Base-by-base conservation (phyloP, 2,888 invertebrate species). In the Drosophila robusta region DNA sequence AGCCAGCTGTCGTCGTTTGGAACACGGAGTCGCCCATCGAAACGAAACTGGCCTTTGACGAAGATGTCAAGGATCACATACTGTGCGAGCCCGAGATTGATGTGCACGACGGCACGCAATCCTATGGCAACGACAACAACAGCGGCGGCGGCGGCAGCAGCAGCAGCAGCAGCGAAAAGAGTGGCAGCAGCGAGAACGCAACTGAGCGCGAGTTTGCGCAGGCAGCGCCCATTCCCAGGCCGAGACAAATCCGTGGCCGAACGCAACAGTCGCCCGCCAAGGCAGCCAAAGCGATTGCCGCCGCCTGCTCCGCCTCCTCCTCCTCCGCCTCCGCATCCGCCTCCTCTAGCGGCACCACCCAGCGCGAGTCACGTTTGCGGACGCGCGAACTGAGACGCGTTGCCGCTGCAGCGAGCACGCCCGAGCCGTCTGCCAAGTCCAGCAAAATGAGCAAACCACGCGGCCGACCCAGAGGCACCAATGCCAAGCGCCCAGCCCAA, bases 51-150 rank as follows among this genome's bases (percentile, higher is more conserved):
- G 57, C 50, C 12, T 70, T 83, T n/a, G 69, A 73, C 14, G 70
- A 80, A 3, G 78, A 79, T 39, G 42, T 74, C 9, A 90, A 90
- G 55, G 90, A 87, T 63, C 73, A 85, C n/a, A 75, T 90, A 52
- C 29, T 90, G 0, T 84, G 87, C 22, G 90, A 86, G 26, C 87
- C 87, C 0, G 89, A 89, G 36, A 90, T 89, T 6, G 87, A 89
- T 60, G 89, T 77, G 4, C 36, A 63, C 14, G 6, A 54, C 49
- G 45, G 47, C 24, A 29, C 18, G 41, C 29, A 70, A 45, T 18
- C 18, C 34, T 50, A 51, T 32, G 24, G 50, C 18, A 22, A 41
- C 4, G 46, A 29, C 22, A 38, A 38, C 16, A 56, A 49, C 24
- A 54, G 47, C 41, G 49, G 22, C 12, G 42, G 29, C 45, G 2